These are phyloP conservation scores for Lasioglossum figueresi DNA, from an alignment of 2,888 invertebrate genomes.

Conservation along the genomic window DNA sequence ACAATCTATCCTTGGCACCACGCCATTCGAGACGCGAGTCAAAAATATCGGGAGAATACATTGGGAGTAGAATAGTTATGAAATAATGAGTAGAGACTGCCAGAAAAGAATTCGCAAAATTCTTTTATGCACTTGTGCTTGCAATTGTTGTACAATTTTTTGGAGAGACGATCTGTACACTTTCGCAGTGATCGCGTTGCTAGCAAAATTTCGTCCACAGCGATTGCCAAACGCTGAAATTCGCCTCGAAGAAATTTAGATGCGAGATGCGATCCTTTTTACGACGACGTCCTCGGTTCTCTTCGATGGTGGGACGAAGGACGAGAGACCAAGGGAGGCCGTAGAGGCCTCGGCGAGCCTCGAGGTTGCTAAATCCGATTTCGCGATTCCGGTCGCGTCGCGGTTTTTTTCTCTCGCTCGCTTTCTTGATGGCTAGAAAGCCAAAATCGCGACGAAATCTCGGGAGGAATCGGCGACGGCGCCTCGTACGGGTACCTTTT, in stretches of 20 bases:
- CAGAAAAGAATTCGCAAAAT: too few relatives aligned
- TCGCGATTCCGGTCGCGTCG: conserved; percentile 9
- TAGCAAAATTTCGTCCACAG: neutral
- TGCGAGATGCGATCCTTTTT: neutral
- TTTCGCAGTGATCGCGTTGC: neutral
- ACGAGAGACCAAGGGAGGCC: neutral
- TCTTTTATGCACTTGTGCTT: too few relatives aligned
- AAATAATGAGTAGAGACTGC: too few relatives aligned
- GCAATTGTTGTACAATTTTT: too few relatives aligned
- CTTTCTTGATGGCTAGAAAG: conserved; percentile 20
- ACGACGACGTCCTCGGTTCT: neutral
- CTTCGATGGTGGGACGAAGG: neutral
- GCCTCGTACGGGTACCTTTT: conserved; percentile 16
- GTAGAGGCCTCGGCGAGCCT: neutral
- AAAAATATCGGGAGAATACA: too few relatives aligned
- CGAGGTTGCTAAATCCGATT: neutral
- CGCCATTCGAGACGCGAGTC: neutral
- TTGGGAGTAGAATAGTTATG: too few relatives aligned
- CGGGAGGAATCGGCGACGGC: conserved; percentile 4
- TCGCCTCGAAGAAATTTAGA: neutral
- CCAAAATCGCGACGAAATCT: conserved; percentile 28
- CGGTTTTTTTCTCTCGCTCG: neutral
- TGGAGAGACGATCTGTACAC: neutral
- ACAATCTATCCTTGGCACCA: neutral
- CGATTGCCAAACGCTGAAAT: conserved; percentile 13